Conservation (phyloP, 2,113 vertebrate genomes). For the Eira barbara region DNA sequence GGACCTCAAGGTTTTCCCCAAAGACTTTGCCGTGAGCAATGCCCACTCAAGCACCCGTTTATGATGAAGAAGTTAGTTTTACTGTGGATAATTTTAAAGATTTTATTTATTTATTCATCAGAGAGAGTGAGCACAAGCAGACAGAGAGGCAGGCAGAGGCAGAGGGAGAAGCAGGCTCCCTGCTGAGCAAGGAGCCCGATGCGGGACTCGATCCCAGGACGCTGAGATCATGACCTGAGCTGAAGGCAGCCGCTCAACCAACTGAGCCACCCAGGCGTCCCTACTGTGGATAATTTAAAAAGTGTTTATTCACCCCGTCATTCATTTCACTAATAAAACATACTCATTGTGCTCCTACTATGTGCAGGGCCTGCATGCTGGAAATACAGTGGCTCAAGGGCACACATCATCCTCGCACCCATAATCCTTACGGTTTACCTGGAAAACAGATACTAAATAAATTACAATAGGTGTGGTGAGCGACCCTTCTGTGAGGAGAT, state of each 20-base stretch:
- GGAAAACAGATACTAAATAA: background rate
- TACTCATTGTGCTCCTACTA: background rate
- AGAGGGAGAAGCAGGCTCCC: no score
- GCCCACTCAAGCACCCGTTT: background rate
- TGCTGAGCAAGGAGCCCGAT: no score
- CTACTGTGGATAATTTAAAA: background rate
- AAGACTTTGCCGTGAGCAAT: background rate
- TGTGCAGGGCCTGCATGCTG: background rate
- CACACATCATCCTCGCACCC: background rate
- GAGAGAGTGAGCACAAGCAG: no score
- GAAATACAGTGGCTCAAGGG: background rate
- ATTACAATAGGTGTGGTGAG: background rate
- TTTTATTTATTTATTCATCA: no score
- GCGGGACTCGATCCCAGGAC: no score
- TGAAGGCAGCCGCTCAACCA: no score
- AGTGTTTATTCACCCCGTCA: background rate
- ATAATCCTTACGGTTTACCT: background rate
- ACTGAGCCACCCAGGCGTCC: no score
- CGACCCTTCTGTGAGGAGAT: background rate
- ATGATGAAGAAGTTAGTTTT: background rate
- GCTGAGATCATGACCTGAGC: no score
- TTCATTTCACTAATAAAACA: background rate
- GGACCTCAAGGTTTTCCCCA: background rate
- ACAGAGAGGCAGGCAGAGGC: no score
- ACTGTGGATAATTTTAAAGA: background rate